Conservation (phyloP, 2,113 vertebrate genomes). For the Malaclemys terrapin region DNA sequence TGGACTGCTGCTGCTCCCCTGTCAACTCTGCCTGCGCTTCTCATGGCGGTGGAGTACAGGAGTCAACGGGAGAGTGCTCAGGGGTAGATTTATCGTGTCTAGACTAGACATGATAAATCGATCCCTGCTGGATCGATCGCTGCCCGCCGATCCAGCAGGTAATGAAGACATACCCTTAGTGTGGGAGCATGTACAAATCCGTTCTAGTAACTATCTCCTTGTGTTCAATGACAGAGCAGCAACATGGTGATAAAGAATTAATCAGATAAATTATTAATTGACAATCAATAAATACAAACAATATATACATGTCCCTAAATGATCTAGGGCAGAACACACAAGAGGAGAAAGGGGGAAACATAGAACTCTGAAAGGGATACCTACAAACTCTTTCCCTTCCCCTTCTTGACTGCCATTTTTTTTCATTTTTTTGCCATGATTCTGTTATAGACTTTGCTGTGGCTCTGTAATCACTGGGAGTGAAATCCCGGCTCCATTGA, state of each 20-base stretch:
- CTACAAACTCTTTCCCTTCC: background rate
- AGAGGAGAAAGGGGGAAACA: background rate
- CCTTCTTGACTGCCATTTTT: background rate
- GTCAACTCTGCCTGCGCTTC: no score
- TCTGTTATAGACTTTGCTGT: background rate
- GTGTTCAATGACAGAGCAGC: background rate
- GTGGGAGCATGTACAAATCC: background rate
- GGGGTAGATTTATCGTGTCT: no score
- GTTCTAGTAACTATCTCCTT: background rate
- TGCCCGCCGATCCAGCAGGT: no score
- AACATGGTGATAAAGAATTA: background rate
- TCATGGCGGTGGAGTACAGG: no score
- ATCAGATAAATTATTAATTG: background rate
- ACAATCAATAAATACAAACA: background rate
- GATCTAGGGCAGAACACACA: background rate
- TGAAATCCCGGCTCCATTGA: background rate
- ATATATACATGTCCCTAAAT: background rate
- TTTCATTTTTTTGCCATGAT: background rate
- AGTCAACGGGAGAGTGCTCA: no score
- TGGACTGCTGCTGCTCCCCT: no score
- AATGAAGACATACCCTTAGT: no score
- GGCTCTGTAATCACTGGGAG: background rate
- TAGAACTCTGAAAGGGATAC: background rate
- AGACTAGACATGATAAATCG: no score
- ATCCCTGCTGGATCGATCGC: no score